Evolutionary conservation across 2,888 invertebrate species (phyloP), one percentile per base, ranked within the genome.

Genomic region (Notodonta ziczac): DNA sequence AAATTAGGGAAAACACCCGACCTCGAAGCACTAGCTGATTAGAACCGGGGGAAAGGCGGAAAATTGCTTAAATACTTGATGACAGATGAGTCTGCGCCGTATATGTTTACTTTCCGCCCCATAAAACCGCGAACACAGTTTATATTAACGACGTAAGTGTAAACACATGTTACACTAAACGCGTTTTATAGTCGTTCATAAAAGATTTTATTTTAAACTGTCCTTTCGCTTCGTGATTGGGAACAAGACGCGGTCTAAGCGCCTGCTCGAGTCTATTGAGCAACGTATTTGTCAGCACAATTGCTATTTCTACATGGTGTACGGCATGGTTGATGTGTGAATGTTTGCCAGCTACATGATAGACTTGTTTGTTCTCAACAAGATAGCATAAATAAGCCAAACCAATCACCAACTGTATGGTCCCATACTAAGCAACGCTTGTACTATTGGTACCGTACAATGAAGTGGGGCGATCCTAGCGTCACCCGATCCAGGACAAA

Each of bases 41-140:
- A 90, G 85, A 84, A 82, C 80, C 74, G 77, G 78, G 83, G 70
- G 78, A 82, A 84, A 83, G 74, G 82, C 83, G 85, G 87, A 86
- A 89, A 91, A 91, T 91, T 86, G 85, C 87, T 84, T 85, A 88
- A 86, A 86, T 84, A 85, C 87, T 85, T 86, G 82, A 87, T 83
- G 86, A 84, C 83, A 72, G 69, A 77, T 74, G 76, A 74, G 69
- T 69, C 75, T 70, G 60, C 63, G 73, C 70, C 73, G 82, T 86
- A 85, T 87, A 86, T 87, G 86, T 87, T 85, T 87, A 83, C 78
- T 73, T 76, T 64, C 73, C 66, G 13, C 70, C 67, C 73, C 76
- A 76, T 86, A 84, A 86, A 86, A 78, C 77, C 72, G 77, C 78
- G 75, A 79, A 86, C 84, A 85, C 84, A 88, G 83, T 88, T 86